Base-by-base conservation (phyloP, 2,797 vertebrate genomes). In the Cossypha heuglini region DNA sequence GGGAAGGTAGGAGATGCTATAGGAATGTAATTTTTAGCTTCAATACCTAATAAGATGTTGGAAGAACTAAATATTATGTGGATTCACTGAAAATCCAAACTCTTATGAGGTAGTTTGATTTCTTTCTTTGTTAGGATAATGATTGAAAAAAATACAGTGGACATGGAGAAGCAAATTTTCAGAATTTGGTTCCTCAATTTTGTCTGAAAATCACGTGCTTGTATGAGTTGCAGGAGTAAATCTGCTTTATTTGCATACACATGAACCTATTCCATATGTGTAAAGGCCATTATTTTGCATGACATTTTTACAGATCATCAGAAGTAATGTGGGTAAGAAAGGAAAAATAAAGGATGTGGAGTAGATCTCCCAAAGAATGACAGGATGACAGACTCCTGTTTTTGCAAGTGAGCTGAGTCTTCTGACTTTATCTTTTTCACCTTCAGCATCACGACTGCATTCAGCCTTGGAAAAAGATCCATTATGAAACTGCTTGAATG, bases 391-490 rank as follows among this genome's bases (percentile, higher is more conserved):
- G 52, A 63, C 26, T 89, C 33, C 55, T 85, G 43, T 63, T 90
- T 84, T 89, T 85, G 62, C 55, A 73, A 88, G 51, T 81, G 71
- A 69, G 51, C 38, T 9, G 28, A 80, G 20, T 58, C 75, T 69
- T 80, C 73, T 91, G 82, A 78, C 52, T 77, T 78, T 64, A 31
- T 77, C 57, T 93, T 88, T 95, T 95, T 88, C 78, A 88, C 61
- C 88, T 94, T 57, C 61, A 64, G 68, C 68, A 58, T 88, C 82
- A 49, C 9, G 7, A 64, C 72, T 94, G 82, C 85, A 77, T 90
- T 95, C 78, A 93, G 72, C 42, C 69, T 64, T 74, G 75, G 76
- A 69, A 42, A 90, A 92, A 54, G 51, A 74, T 58, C 88, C 76
- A 45, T 91, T 79, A 40, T n/a, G 51, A 89, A 75, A 82, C 83